Evolutionary conservation across 2,113 vertebrate species (phyloP), one percentile per base, ranked within the genome.

Genomic region (Platysteira castanea): DNA sequence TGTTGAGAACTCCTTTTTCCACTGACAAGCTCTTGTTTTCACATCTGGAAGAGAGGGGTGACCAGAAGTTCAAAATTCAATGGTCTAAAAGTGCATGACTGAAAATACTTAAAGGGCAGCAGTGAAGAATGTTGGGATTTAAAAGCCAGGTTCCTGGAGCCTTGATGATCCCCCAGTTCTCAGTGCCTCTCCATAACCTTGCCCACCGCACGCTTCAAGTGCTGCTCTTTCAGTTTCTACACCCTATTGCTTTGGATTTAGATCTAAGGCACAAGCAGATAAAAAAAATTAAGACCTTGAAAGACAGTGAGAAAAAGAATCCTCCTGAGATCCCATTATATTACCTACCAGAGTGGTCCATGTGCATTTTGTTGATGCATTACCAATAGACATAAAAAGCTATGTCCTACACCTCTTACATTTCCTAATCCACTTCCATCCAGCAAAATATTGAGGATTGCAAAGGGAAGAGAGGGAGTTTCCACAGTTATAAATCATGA

Each of bases 1-100:
- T 81, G 64, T 86, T 88, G 91, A 95, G 90, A 95, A 53, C 70
- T 95, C 52, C 47, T 88, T 95, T 87, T 86, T 60, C 68, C 31
- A 57, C 79, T 94, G 84, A 95, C 60, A 90, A 88, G 71, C 52
- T 68, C 64, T 93, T 96, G 91, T 93, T 97, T 96, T 90, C 90
- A 95, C 93, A 96, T 94, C 88, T 94, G 88, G 90, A 93, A 81
- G 80, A 95, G 82, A 92, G 56, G 41, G 90, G 85, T 93, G 93
- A 96, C 59, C 79, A 93, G 74, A 90, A 95, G 88, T 95, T 96
- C 94, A 96, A 87, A 96, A 92, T 87, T 87, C 78, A 89, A 47
- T 81, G 78, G 54, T 73, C 79, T 91, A 49, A 78, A 89, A 90
- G 71, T 41, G 75, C 64, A 78, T 61, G 77, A 88, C 73, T 90